Conservation (phyloP, 1,140 invertebrate species). For the Drosophila ficusphila region DNA sequence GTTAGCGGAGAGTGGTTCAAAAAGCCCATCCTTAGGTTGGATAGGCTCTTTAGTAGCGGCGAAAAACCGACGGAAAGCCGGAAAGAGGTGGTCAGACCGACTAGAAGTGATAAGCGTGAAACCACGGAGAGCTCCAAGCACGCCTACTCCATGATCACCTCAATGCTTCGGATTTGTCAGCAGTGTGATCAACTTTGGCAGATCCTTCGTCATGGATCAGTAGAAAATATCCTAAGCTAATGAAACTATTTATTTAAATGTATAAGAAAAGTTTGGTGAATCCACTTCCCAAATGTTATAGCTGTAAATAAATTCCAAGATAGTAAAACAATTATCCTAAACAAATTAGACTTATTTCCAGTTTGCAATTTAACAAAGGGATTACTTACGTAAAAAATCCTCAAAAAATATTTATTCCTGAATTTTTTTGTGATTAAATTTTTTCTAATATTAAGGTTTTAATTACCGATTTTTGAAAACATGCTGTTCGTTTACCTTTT, state of each 20-base stretch:
- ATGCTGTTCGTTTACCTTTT: no score
- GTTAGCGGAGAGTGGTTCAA: constrained; percentile 42
- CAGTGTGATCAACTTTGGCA: constrained; percentile 54
- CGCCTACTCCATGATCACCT: constrained; percentile 66
- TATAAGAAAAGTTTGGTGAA: constrained; percentile 6
- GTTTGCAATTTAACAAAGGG: neutral
- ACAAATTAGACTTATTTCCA: neutral
- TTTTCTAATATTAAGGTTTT: no score
- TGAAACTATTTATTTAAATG: neutral
- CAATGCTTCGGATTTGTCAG: constrained; percentile 67
- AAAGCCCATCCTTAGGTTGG: constrained; percentile 44
- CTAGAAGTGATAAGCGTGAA: constrained; percentile 22
- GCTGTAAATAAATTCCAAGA: neutral
- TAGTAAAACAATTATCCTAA: neutral
- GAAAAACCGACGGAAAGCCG: constrained; percentile 26
- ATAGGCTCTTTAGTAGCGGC: constrained; percentile 52
- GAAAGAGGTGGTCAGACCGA: neutral
- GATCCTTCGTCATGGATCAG: constrained; percentile 43
- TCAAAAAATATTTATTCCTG: neutral
- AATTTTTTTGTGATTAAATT: no score
- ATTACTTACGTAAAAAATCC: no score
- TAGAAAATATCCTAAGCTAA: neutral
- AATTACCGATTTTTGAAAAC: no score
- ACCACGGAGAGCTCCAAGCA: constrained; percentile 65
- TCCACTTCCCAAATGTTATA: constrained; percentile 4